Evolutionary conservation across 92 coral and sea anemone species (phyloP), one percentile per base, ranked within the genome.

Genomic region (Ricordea florida): DNA sequence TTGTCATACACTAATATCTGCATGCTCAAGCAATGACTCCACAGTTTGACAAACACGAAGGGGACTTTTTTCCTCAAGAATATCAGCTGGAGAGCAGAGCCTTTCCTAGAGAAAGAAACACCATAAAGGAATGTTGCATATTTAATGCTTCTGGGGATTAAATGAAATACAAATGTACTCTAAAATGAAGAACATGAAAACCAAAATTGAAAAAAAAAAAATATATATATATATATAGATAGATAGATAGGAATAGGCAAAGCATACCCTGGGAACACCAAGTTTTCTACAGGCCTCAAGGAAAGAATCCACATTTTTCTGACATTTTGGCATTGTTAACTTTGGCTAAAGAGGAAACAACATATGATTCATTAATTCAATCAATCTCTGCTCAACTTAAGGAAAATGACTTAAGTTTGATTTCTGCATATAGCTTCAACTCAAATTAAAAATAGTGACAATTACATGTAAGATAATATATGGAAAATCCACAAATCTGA

Each of bases 271-370:
- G 60, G 66, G 68, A 38, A 94, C 98, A 48, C 98, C 98, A 45
- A 94, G 83, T 62, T 91, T 94, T 76, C 79, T 72, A 51, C 98
- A 94, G 38, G 92, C 93, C 37, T 89, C 89, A 48, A 94, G 76
- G 35, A 94, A 94, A 16, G 87, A 87, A 69, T 94, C 98, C 37
- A 94, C 98, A 79, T 94, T 94, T 71, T 94, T 94, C 80, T 84
- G 74, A 49, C 98, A 94, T 47, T 94, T 94, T 35, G 92, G 93
- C 98, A 94, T 94, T 14, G 97, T 94, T 21, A 94, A 86, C 78
- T 94, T 94, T 2, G 98, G 98, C 98, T 94, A 71, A 21, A 79
- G 51, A 27, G 28, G 10, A 41, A 65, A 48, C 23, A 47, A 15
- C n/a, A n/a, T 63, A 23, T 11, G 20, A 9, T 23, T 21, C 13